phyloP scores from a whole-genome alignment of 2,888 invertebrate species.

The Lithophane leautieri region DNA sequence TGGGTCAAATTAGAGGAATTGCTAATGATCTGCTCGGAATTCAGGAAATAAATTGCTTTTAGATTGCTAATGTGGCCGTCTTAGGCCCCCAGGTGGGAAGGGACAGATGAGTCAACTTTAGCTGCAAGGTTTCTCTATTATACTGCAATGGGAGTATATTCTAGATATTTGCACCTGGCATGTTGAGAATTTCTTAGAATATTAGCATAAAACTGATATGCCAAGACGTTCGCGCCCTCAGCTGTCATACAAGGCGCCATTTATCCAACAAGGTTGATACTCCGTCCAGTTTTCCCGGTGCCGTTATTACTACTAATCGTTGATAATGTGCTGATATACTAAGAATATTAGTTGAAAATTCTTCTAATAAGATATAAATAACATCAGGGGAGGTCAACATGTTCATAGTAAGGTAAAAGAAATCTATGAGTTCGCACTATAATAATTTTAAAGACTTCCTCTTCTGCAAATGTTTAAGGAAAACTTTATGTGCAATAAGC shows the following conservation, averaged over 20 bases:
- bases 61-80: no score
- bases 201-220: slow-evolving; percentile 73
- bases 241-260: slow-evolving; percentile 71
- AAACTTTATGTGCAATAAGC: background rate
- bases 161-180: slow-evolving; percentile 29
- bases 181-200: slow-evolving; percentile 54
- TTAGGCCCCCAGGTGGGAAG: slow-evolving; percentile 3
- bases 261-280: slow-evolving; percentile 72
- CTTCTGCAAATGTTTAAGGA: background rate
- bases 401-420: slow-evolving; percentile 2
- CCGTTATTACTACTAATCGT: slow-evolving; percentile 73
- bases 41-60: no score
- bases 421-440: background rate
- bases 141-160: slow-evolving; percentile 13
- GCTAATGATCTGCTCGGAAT: no score
- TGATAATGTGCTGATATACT: slow-evolving; percentile 65
- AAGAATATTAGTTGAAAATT: slow-evolving; percentile 41
- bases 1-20: no score
- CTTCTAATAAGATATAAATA: slow-evolving; percentile 18
- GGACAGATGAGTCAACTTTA: slow-evolving; percentile 32
- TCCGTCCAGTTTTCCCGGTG: slow-evolving; percentile 66
- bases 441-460: background rate
- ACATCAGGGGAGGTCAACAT: background rate
- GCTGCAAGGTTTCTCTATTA: slow-evolving; percentile 5
- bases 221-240: slow-evolving; percentile 58